Conservation (phyloP, 1,140 invertebrate genomes). For the Psix sp. region DNA sequence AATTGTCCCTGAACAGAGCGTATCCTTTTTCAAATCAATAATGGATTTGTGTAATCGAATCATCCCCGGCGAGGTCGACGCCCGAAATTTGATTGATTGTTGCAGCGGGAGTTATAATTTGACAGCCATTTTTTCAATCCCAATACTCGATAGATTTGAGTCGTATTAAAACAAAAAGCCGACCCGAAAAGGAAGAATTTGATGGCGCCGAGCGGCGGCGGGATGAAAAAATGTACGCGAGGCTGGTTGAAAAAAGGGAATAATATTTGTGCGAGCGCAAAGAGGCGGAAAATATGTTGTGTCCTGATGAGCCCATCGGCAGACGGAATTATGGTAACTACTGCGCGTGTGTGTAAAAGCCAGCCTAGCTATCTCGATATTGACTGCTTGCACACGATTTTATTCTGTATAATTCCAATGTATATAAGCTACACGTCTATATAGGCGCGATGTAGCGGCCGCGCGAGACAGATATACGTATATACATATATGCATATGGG, state of each 20-base stretch:
- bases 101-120: slow-evolving; percentile 4
- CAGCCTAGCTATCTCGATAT: slow-evolving; percentile 48
- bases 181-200: no score
- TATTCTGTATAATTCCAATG: slow-evolving; percentile 46
- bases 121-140: no score
- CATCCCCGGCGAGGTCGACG: slow-evolving; percentile 41
- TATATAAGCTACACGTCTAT: slow-evolving; percentile 19
- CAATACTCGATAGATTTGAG: no score
- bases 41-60: slow-evolving; percentile 53
- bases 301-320: slow-evolving; percentile 9
- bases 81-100: slow-evolving; percentile 43
- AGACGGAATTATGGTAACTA: slow-evolving; percentile 44
- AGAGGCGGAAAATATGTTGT: slow-evolving; percentile 6
- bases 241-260: no score
- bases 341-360: slow-evolving; percentile 50
- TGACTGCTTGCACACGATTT: slow-evolving; percentile 58
- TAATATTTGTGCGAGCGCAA: background rate
- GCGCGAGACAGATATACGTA: slow-evolving; percentile 13
- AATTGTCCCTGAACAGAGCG: slow-evolving; percentile 10
- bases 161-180: no score
- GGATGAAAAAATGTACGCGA: no score
- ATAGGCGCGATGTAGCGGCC: background rate
- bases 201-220: no score
- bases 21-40: slow-evolving; percentile 55
- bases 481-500: slow-evolving; percentile 19